Percentiles rank a stretch among this genome's conserved stretches.
Conservation (phyloP, 1,140 invertebrate species). For the Coenobita brevimanus region DNA sequence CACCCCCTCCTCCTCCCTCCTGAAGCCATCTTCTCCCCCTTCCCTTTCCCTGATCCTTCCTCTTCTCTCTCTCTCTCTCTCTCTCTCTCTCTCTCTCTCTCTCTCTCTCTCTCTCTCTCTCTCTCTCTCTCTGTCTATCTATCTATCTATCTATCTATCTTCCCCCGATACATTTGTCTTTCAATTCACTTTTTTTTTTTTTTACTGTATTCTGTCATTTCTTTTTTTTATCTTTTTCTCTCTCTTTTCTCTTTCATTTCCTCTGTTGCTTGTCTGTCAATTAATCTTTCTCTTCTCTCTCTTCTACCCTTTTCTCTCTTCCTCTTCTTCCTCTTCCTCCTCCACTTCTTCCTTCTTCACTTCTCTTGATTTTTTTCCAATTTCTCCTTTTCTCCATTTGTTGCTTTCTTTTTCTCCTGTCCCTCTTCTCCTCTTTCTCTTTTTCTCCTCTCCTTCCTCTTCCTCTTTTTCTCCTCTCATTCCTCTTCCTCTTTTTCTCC, state of each 20-base stretch:
- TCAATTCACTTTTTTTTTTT: neutral
- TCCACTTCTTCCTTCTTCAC: neutral
- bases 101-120: too few species aligned
- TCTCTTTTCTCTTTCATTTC: too few species aligned
- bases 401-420: neutral
- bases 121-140: too few species aligned
- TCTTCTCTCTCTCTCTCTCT: too few species aligned
- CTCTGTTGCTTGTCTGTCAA: too few species aligned
- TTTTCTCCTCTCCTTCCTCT: neutral
- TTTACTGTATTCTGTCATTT: neutral
- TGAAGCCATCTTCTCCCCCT: too few species aligned
- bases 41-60: too few species aligned
- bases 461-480: neutral
- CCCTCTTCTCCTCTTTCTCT: neutral
- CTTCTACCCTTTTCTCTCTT: neutral
- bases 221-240: too few species aligned
- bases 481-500: neutral
- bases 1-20: too few species aligned
- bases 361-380: neutral
- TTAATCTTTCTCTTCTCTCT: neutral
- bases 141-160: too few species aligned
- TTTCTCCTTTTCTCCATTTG: neutral
- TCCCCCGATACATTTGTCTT: neutral
- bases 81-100: neutral
- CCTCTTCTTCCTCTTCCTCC: neutral